Percentiles rank a stretch among this genome's conserved stretches.
Evolutionary conservation across 1,140 invertebrate genomes (phyloP).

Genomic region (Brachionus rubens): DNA sequence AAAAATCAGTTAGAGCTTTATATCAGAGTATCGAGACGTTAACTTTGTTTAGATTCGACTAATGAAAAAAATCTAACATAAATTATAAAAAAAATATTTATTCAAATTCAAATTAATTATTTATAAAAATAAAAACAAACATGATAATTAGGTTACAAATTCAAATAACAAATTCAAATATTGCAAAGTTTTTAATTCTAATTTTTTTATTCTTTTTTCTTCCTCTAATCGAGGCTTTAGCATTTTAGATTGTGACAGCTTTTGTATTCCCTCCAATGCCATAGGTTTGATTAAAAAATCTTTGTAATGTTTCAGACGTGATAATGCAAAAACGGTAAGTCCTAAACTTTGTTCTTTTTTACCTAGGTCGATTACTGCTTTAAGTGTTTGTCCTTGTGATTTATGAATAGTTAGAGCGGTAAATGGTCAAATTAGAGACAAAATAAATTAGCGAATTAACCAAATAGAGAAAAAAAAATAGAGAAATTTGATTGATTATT

Average conservation of each 20-base stretch:
- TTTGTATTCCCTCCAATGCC: neutral
- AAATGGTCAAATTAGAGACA: too few relatives aligned
- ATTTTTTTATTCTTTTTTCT: neutral
- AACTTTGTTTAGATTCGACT: too few relatives aligned
- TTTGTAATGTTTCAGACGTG: neutral
- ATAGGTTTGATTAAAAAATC: conserved; percentile 9
- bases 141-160: too few relatives aligned
- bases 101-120: too few relatives aligned
- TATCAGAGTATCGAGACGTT: too few relatives aligned
- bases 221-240: neutral
- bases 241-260: neutral
- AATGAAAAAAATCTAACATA: too few relatives aligned
- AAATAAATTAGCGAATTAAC: too few relatives aligned
- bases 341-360: neutral
- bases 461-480: too few relatives aligned
- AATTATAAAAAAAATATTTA: too few relatives aligned
- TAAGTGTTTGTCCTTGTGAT: conserved; percentile 6
- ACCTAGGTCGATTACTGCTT: neutral
- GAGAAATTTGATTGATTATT: too few relatives aligned
- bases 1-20: too few relatives aligned
- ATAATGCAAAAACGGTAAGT: neutral
- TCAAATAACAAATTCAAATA: neutral
- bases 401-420: conserved; percentile 12
- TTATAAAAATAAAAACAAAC: too few relatives aligned
- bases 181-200: neutral